Evolutionary conservation across 2,113 vertebrate genomes (phyloP), one percentile per base, ranked within the genome.

Genomic region (Phoenicopterus ruber): DNA sequence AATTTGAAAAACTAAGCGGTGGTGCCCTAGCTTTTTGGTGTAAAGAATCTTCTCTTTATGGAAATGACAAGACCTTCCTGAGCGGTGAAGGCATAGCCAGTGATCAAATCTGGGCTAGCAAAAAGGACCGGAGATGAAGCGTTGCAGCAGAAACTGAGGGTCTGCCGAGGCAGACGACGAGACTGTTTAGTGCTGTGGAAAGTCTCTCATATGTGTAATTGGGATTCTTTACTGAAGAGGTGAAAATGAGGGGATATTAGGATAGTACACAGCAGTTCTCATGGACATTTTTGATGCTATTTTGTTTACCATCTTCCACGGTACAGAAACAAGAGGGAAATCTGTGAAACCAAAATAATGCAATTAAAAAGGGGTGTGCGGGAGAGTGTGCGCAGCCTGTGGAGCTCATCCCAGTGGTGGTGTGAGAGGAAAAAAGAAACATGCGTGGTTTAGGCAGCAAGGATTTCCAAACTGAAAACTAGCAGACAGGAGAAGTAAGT

Each of bases 1-100:
- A 44, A 67, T 22, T 63, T 82, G 66, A 78, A 96, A 85, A 83
- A 34, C 6, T 28, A 77, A 93, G n/a, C 2, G 5, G 34, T 83
- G 6, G 6, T 42, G n/a, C 11, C 13, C 19, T 25, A 25, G 22
- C 5, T 72, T 92, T 95, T 82, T 67, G 44, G 21, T 34, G 28
- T 44, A 49, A 82, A 57, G 29, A 7, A 7, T 65, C 6, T 58
- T 40, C 13, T 66, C 29, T 78, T 40, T 50, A 36, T 10, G 10
- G 49, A 83, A 93, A 54, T 66, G 3, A 24, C 28, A 34, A 92
- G 50, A 69, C 29, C 20, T 47, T 57, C 25, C 57, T 21, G 34
- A 34, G 44, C 0, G 0, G 19, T 34, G 61, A 77, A 93, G 36
- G 34, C 12, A n/a, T 32, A 79, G 49, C 40, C 4, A 2, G n/a